Conservation (phyloP, 2,113 vertebrate species). For the Smithornis capensis region DNA sequence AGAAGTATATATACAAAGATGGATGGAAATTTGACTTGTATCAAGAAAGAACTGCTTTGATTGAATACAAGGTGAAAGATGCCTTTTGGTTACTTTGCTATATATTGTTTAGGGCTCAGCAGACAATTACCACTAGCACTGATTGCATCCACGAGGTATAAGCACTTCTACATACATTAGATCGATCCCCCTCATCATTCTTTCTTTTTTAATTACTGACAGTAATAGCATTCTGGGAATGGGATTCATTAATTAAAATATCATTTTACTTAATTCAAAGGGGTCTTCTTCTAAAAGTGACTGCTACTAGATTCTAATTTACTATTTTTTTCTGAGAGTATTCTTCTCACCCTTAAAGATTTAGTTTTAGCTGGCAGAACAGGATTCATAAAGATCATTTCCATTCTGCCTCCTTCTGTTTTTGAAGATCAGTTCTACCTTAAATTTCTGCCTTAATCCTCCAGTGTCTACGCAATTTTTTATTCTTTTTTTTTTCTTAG, state of each 20-base stretch:
- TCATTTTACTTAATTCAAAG: background rate
- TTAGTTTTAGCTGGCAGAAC: background rate
- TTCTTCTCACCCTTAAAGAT: background rate
- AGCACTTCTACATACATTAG: background rate
- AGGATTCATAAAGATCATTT: background rate
- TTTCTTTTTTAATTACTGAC: background rate
- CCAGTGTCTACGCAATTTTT: accelerated
- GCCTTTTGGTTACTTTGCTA: background rate
- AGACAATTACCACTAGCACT: background rate
- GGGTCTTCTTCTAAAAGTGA: background rate
- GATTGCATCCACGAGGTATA: background rate
- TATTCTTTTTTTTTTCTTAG: background rate
- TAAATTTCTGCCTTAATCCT: background rate
- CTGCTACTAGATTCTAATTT: background rate
- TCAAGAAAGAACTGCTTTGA: background rate
- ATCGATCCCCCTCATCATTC: background rate
- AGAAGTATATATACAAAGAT: background rate
- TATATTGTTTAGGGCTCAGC: background rate
- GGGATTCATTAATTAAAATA: background rate
- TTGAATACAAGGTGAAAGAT: background rate
- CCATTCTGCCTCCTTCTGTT: background rate
- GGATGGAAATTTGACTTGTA: background rate
- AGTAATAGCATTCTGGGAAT: background rate
- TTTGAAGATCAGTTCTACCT: background rate
- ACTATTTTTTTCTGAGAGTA: background rate